These are phyloP conservation scores for Balaenoptera acutorostrata DNA, from an alignment of 2,113 vertebrate genomes.

Conservation along the genomic window DNA sequence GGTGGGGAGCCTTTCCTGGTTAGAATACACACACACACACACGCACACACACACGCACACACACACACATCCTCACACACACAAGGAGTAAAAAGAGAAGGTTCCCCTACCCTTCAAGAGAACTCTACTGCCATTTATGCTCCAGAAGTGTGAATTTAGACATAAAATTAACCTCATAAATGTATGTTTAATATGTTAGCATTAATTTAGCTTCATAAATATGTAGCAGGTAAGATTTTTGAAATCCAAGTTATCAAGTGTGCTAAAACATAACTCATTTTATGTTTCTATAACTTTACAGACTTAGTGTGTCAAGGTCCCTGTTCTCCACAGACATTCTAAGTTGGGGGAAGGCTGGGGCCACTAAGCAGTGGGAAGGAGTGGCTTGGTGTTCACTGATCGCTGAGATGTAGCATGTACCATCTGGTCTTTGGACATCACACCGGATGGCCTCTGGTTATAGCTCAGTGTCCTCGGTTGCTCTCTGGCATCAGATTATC, in stretches of 20 bases:
- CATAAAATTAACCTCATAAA: neutral
- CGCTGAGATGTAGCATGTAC: neutral
- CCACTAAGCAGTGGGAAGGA: neutral
- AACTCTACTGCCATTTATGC: neutral
- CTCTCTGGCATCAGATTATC: neutral
- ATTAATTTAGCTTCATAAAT: neutral
- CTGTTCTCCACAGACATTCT: neutral
- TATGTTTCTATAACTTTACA: neutral
- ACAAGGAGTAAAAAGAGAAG: neutral
- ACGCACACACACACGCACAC: neutral
- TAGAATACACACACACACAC: neutral
- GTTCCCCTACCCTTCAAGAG: neutral
- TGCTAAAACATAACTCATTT: neutral
- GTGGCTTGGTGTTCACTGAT: neutral
- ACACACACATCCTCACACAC: neutral
- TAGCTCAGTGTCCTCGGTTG: neutral
- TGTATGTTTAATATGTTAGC: neutral
- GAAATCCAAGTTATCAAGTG: neutral
- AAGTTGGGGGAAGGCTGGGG: neutral
- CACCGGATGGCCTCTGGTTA: neutral
- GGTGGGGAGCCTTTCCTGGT: neutral
- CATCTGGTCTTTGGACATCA: neutral
- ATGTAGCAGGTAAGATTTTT: neutral
- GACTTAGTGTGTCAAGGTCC: neutral
- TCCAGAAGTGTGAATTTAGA: conserved; percentile 17